These are phyloP conservation scores for Diarsia brunnea DNA, from an alignment of 2,888 invertebrate species.

Conservation along the genomic window DNA sequence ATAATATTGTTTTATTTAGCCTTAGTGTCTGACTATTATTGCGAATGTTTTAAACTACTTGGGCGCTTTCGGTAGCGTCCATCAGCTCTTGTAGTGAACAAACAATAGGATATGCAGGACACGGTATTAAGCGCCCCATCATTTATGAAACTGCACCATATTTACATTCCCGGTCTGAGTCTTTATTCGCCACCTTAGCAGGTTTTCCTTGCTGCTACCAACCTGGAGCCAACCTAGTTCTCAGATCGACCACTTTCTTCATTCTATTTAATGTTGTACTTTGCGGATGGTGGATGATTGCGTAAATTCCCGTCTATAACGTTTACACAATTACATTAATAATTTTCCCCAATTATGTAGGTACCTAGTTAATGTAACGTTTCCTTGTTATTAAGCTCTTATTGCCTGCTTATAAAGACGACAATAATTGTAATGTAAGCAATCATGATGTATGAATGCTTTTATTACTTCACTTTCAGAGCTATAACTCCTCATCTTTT, in stretches of 20 bases:
- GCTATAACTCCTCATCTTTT: slow-evolving; percentile 2
- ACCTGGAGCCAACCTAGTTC: no score
- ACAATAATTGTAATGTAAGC: slow-evolving; percentile 12
- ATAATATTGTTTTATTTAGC: slow-evolving; percentile 6
- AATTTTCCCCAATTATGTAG: slow-evolving; percentile 2
- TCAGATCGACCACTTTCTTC: no score
- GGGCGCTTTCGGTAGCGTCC: background rate
- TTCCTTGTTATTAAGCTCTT: slow-evolving; percentile 14
- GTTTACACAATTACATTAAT: background rate
- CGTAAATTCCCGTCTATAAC: background rate
- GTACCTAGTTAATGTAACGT: background rate
- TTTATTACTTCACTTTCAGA: slow-evolving; percentile 20
- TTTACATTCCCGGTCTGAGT: no score
- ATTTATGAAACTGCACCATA: no score
- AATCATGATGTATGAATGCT: slow-evolving; percentile 26
- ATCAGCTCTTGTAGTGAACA: no score
- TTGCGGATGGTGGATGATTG: background rate
- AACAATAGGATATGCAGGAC: no score
- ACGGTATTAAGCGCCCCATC: no score
- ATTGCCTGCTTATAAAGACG: slow-evolving; percentile 3
- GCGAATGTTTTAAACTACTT: no score
- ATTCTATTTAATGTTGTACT: background rate
- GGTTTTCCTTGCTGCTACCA: no score
- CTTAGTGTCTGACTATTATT: background rate
- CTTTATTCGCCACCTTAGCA: no score